These are phyloP conservation scores for Bombus pyrosoma DNA, from an alignment of 1,140 invertebrate species.

Conservation along the genomic window DNA sequence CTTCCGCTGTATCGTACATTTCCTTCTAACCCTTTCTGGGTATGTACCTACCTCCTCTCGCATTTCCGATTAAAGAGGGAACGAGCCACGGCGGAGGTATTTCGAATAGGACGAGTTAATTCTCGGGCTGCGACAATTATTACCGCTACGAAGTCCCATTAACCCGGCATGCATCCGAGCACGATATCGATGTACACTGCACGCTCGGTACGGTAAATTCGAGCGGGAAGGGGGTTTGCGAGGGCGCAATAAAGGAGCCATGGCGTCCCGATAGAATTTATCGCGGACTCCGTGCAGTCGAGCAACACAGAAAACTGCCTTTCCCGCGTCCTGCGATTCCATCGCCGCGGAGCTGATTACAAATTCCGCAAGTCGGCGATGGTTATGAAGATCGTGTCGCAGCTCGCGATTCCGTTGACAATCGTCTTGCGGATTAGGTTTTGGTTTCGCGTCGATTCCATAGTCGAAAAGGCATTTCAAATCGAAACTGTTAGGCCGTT, in stretches of 20 bases:
- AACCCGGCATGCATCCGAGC: slow-evolving; percentile 4
- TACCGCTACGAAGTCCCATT: slow-evolving; percentile 24
- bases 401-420: too few species aligned
- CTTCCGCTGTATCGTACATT: neutral
- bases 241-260: slow-evolving; percentile 37
- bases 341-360: slow-evolving; percentile 20
- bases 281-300: neutral
- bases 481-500: fast-evolving
- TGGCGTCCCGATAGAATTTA: slow-evolving; percentile 39
- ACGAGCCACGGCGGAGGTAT: neutral
- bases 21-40: neutral
- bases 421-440: neutral
- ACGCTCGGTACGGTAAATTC: slow-evolving; percentile 36
- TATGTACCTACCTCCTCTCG: neutral
- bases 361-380: slow-evolving; percentile 28
- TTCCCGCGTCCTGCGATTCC: neutral
- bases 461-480: neutral
- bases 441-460: neutral
- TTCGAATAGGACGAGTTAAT: slow-evolving; percentile 13
- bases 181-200: slow-evolving; percentile 33
- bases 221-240: neutral
- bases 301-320: slow-evolving; percentile 30
- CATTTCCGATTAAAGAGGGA: neutral
- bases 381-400: slow-evolving; percentile 3
- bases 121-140: slow-evolving; percentile 19